Base-by-base conservation (phyloP, 2,797 vertebrate species). In the Chiloscyllium punctatum region DNA sequence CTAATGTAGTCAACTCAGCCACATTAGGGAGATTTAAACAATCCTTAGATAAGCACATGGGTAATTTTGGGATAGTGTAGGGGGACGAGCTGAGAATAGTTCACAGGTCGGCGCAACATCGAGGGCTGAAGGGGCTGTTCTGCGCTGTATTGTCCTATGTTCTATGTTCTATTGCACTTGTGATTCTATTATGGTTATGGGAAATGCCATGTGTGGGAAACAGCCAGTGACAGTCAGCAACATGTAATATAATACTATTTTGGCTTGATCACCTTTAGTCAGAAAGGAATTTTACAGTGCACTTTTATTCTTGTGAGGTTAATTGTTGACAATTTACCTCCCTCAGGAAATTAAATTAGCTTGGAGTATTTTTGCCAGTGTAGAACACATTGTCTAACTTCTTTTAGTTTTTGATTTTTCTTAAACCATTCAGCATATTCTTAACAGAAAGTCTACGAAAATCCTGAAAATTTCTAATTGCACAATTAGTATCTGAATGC, bases 271-370 rank as follows among this genome's bases (percentile, higher is more conserved):
- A 23, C 30, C 48, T 95, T 95, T 51, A 71, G 37, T 95, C 71
- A 77, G 25, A 57, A 74, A 95, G 71, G 94, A 95, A 77, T 77
- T 95, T 77, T 77, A 57, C 48, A 57, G 71, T 27, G 15, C 51
- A 66, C 33, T 57, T 57, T 77, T 57, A 30, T 77, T 95, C 69
- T 95, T 95, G 42, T 33, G 53, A 72, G 94, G 2, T 72, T 95
- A 77, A 53, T 71, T 57, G 74, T 53, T 95, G 94, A 77, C 94
- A 72, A 95, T 30, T 95, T 37, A 95, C 71, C 48, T 95, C 94
- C 71, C 94, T 37, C 30, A 77, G 94, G 71, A 95, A 30, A 77
- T 95, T 77, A 57, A 74, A 95, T 33, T 33, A 66, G 25, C 77
- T 77, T 33, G 48, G 69, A 77, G 51, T 77, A 48, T 21, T 77